Evolutionary conservation across 2,888 invertebrate species (phyloP), one percentile per base, ranked within the genome.

Genomic region (Emmelina monodactyla): DNA sequence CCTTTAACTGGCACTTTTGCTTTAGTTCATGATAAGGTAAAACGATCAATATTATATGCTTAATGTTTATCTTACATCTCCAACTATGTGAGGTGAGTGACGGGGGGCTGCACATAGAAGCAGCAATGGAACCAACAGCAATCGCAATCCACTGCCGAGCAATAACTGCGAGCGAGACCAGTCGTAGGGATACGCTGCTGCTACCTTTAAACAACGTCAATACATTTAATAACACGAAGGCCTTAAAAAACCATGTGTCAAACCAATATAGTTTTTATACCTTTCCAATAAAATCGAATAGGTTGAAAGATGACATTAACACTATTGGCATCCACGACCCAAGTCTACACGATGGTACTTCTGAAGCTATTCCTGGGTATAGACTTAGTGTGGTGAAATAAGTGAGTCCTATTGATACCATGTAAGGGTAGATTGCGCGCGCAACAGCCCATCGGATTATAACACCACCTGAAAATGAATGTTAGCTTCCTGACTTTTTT

Each of bases 261-360:
- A n/a, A n/a, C n/a, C n/a, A n/a, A n/a, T n/a, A n/a, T n/a, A n/a
- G n/a, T n/a, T n/a, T n/a, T n/a, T n/a, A n/a, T 65, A 92, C 88
- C 80, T 91, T 90, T 45, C 95, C 95, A 42, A 93, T 75, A 11
- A 94, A 85, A 70, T 95, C 95, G 33, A 91, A 89, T 2, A 88
- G 83, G 53, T 95, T 95, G 61, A 95, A 95, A 7, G 89, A 83
- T 1, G 93, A 88, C 92, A 95, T 94, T 38, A 95, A 82, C 28
- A 94, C 76, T 16, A 95, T 92, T 0, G 95, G 94, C 91, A 94
- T 92, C 94, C 95, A 95, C 2, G 88, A 85, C 11, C 88, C 87
- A 28, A 93, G 85, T 14, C 84, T 84, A 56, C 94, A 94, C 38
- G 92, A 93, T 10, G 87, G 84, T 16, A 95, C 89, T 63, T 95